A percentile compares a stretch with the other conserved stretches of the same genome.
These are phyloP conservation scores for Brachyopa scutellaris DNA, from an alignment of 2,888 invertebrate species.

Conservation along the genomic window DNA sequence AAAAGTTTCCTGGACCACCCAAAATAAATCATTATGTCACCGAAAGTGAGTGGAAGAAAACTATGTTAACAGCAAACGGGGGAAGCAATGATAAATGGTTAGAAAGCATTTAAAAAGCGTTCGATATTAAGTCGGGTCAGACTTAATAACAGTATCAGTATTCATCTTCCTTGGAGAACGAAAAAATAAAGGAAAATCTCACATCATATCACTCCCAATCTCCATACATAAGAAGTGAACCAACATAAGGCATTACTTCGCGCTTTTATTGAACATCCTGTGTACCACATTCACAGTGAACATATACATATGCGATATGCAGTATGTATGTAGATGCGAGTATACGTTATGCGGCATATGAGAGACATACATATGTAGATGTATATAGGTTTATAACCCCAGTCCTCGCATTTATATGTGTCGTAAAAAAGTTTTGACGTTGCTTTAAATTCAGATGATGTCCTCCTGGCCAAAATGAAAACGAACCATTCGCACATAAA, in stretches of 20 bases:
- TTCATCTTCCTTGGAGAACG: neutral
- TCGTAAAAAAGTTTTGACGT: conserved; percentile 47
- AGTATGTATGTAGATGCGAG: too few species aligned
- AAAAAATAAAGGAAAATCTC: conserved; percentile 1
- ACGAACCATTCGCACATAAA: conserved; percentile 40
- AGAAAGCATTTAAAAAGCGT: conserved; percentile 46
- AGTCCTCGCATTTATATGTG: conserved; percentile 31
- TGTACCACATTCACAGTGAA: conserved; percentile 23
- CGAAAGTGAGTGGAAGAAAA: conserved; percentile 51
- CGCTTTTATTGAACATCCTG: conserved; percentile 58
- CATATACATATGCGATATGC: too few species aligned
- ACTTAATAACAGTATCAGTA: conserved; percentile 13
- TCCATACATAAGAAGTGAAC: conserved; percentile 36
- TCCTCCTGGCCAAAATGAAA: conserved; percentile 46
- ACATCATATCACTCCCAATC: conserved; percentile 9
- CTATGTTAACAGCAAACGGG: conserved; percentile 35
- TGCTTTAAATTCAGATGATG: conserved; percentile 50
- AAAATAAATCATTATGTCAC: conserved; percentile 65
- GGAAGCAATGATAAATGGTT: conserved; percentile 47
- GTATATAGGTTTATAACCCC: conserved; percentile 29
- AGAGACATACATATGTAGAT: neutral
- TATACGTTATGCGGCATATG: conserved; percentile 11
- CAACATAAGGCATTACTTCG: conserved; percentile 37
- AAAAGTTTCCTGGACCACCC: conserved; percentile 26
- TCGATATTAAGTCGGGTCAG: conserved; percentile 35